A percentile compares a stretch with the other conserved stretches of the same genome.
phyloP scores from a whole-genome alignment of 1,140 invertebrate genomes.

The Drosophila mauritiana region DNA sequence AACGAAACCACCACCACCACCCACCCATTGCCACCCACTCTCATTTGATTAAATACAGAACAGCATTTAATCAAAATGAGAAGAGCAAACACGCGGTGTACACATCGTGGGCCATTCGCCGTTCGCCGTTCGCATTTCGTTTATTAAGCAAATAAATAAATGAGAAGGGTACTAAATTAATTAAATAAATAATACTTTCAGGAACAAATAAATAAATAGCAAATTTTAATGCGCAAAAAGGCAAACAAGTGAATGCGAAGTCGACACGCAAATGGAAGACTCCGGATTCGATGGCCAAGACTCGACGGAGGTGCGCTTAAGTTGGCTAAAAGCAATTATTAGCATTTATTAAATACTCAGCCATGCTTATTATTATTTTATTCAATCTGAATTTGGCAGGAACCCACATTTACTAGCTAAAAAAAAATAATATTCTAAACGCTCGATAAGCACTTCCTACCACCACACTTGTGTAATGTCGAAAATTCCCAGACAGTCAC shows the following conservation, averaged over 20 bases:
- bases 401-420: neutral
- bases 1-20: slow-evolving; percentile 2
- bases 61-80: slow-evolving; percentile 75
- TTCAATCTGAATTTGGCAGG: too few relatives aligned
- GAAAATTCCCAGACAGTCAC: neutral
- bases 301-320: neutral
- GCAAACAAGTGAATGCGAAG: slow-evolving; percentile 30
- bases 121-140: slow-evolving; percentile 34
- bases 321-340: neutral
- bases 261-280: slow-evolving; percentile 56
- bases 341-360: too few relatives aligned
- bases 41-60: slow-evolving; percentile 80
- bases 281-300: slow-evolving; percentile 36
- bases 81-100: slow-evolving; percentile 53
- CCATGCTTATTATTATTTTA: too few relatives aligned
- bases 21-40: slow-evolving; percentile 27
- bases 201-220: slow-evolving; percentile 70
- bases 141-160: slow-evolving; percentile 60
- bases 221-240: slow-evolving; percentile 68
- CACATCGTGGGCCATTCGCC: slow-evolving; percentile 21
- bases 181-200: slow-evolving; percentile 67
- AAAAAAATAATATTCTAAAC: neutral
- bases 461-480: neutral
- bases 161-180: slow-evolving; percentile 67
- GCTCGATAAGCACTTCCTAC: neutral